Evolutionary conservation across 2,797 vertebrate genomes (phyloP).

Genomic region (Dipus sagitta): DNA sequence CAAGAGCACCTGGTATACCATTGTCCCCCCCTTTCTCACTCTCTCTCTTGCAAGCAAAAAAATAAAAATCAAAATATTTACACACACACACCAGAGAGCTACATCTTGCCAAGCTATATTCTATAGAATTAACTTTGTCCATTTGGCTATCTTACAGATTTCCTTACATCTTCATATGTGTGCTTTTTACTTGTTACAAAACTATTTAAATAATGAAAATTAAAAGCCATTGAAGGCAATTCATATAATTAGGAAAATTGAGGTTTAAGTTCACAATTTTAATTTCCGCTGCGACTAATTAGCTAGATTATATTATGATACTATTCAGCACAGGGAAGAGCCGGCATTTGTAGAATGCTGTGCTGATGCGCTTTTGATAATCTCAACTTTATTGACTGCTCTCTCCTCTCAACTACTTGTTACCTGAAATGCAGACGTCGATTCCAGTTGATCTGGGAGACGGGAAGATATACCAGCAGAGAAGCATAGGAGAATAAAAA

Average conservation of each 20-base stretch:
- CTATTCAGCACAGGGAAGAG: neutral
- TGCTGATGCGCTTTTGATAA: neutral
- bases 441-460: neutral
- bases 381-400: neutral
- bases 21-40: no score
- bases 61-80: no score
- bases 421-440: neutral
- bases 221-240: neutral
- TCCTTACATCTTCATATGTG: neutral
- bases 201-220: slow-evolving; percentile 21
- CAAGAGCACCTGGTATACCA: no score
- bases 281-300: neutral
- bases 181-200: neutral
- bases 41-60: no score
- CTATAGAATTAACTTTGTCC: neutral
- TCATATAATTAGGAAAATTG: slow-evolving; percentile 1
- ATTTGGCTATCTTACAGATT: neutral
- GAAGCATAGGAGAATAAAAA: neutral
- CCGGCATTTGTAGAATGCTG: neutral
- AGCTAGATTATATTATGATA: neutral
- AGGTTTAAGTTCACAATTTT: slow-evolving; percentile 6
- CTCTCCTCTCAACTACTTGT: neutral
- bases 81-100: no score
- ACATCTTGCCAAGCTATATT: neutral
- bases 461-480: neutral